phyloP scores from a whole-genome alignment of 2,888 invertebrate species.

The Tenthredo scrophulariae region DNA sequence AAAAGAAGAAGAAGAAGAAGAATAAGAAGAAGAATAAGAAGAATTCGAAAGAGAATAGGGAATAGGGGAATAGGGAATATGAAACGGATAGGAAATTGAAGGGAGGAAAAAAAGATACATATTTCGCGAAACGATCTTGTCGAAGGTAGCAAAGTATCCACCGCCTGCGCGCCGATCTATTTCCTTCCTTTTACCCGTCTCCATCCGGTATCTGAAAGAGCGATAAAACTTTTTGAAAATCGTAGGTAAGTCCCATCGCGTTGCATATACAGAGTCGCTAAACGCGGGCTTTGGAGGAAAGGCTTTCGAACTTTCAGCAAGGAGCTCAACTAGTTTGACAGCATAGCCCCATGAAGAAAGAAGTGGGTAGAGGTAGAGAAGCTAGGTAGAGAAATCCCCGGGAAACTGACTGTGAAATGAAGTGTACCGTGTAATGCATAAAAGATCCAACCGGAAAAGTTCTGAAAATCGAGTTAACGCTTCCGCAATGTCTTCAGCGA shows the following conservation, averaged over 20 bases:
- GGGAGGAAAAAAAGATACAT: not conserved
- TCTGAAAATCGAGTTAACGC: slow-evolving; percentile 48
- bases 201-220: slow-evolving; percentile 51
- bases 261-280: slow-evolving; percentile 63
- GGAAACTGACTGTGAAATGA: slow-evolving; percentile 50
- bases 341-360: not conserved
- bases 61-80: not conserved
- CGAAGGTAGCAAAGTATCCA: slow-evolving; percentile 14
- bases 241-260: slow-evolving; percentile 66
- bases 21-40: not conserved
- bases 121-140: not conserved
- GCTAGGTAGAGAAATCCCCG: slow-evolving; percentile 16
- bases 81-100: not conserved
- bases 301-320: slow-evolving; percentile 68
- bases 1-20: not conserved
- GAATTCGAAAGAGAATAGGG: not conserved
- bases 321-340: slow-evolving; percentile 64
- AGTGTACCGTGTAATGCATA: slow-evolving; percentile 51
- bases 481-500: slow-evolving; percentile 42
- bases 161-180: slow-evolving; percentile 6
- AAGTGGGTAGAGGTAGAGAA: not conserved
- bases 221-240: slow-evolving; percentile 67
- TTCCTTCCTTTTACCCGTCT: not conserved
- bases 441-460: slow-evolving; percentile 42
- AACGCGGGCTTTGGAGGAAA: slow-evolving; percentile 63